Percentiles rank a stretch among this genome's conserved stretches.
Conservation (phyloP, 1,140 invertebrate species). For the Philopotamus ludificatus region DNA sequence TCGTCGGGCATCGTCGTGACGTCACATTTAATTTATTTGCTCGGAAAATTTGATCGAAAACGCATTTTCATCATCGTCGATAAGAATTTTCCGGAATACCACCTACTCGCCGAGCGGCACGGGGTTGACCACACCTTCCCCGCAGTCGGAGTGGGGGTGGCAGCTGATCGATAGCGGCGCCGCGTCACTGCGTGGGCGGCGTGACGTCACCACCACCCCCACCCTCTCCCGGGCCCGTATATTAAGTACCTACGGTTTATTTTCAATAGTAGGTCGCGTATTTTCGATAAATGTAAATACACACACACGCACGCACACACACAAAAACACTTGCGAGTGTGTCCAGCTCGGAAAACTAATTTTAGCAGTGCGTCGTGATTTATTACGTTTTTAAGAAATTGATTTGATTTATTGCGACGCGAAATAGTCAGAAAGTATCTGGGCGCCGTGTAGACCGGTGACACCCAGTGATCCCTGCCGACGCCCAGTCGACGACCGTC, state of each 20-base stretch:
- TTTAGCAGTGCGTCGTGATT: no score
- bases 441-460: no score
- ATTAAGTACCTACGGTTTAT: slow-evolving; percentile 26
- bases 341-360: neutral
- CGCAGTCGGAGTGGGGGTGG: slow-evolving; percentile 4
- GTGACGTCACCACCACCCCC: slow-evolving; percentile 19
- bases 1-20: no score
- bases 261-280: slow-evolving; percentile 25
- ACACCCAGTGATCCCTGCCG: no score
- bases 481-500: no score
- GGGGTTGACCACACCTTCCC: slow-evolving; percentile 8
- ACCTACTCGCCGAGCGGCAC: neutral
- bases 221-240: neutral
- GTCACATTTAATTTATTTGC: no score
- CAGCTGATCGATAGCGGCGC: slow-evolving; percentile 16
- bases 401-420: no score
- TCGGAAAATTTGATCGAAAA: no score
- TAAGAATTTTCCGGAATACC: no score
- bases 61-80: no score
- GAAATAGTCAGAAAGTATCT: no score
- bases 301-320: neutral
- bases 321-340: neutral
- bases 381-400: no score
- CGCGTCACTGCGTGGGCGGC: slow-evolving; percentile 26
- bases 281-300: slow-evolving; percentile 3